Percentiles rank a stretch among this genome's conserved stretches.
Conservation (phyloP, 2,113 vertebrate genomes). For the Campylorhamphus procurvoides region DNA sequence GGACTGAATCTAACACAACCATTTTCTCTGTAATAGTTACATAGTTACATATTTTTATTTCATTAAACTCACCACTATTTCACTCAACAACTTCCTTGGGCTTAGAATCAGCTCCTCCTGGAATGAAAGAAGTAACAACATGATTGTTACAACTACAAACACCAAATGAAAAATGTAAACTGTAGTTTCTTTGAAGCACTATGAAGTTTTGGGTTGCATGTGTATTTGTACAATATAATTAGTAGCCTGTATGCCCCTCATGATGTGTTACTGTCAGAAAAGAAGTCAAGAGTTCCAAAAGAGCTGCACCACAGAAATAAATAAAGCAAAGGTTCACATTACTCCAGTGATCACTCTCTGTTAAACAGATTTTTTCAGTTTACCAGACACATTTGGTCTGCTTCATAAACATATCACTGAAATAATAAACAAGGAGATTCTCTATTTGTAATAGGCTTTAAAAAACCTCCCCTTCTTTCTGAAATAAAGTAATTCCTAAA, state of each 20-base stretch:
- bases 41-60: background rate
- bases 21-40: background rate
- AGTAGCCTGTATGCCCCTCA: background rate
- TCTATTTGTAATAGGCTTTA: background rate
- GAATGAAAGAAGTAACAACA: background rate
- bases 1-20: background rate
- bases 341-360: background rate
- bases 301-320: background rate
- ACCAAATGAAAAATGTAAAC: background rate
- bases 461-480: background rate
- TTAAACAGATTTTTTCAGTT: background rate
- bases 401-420: background rate
- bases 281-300: background rate
- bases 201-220: background rate
- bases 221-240: background rate
- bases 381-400: background rate
- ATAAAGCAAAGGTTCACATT: constrained; percentile 3
- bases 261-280: background rate
- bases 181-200: background rate
- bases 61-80: background rate
- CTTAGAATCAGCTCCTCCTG: background rate
- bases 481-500: background rate
- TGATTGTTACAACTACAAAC: background rate
- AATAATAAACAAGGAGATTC: background rate
- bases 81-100: background rate